Evolutionary conservation across 1,140 invertebrate species (phyloP).

Genomic region (Hyles vespertilio): DNA sequence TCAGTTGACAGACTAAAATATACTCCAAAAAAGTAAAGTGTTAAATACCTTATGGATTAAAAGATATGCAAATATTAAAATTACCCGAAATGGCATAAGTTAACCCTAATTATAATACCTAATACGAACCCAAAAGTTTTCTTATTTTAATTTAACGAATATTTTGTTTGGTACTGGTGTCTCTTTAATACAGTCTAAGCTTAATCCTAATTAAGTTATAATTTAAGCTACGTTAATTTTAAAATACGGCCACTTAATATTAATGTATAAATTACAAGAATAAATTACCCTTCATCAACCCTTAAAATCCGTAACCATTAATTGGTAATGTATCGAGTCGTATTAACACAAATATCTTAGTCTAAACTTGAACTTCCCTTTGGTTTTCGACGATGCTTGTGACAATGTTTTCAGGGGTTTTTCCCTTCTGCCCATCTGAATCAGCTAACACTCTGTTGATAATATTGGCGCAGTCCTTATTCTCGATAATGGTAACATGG

Average conservation of each 20-base stretch:
- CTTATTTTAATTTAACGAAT: slow-evolving; percentile 31
- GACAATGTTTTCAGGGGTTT: slow-evolving; percentile 37
- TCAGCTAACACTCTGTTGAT: slow-evolving; percentile 74
- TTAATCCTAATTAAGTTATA: slow-evolving; percentile 19
- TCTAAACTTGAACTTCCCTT: slow-evolving; percentile 37
- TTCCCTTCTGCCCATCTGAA: slow-evolving; percentile 25
- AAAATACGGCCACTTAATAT: slow-evolving; percentile 29
- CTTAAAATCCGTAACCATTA: neutral
- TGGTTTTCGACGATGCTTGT: slow-evolving; percentile 56
- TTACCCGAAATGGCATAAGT: neutral
- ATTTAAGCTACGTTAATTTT: slow-evolving; percentile 18
- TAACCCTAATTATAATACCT: neutral
- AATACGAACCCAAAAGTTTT: neutral
- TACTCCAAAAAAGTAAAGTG: too few relatives aligned
- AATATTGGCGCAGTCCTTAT: slow-evolving; percentile 77
- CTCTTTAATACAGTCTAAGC: slow-evolving; percentile 25
- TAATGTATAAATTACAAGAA: slow-evolving; percentile 1
- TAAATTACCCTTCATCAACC: slow-evolving; percentile 1
- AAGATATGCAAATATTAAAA: slow-evolving; percentile 1
- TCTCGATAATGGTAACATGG: slow-evolving; percentile 82
- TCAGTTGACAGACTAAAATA: too few relatives aligned
- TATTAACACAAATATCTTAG: too few relatives aligned
- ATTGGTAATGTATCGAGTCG: too few relatives aligned
- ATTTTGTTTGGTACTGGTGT: slow-evolving; percentile 63
- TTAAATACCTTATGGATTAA: neutral